Base-by-base conservation (phyloP, 92 coral and sea anemone species). In the Desmophyllum pertusum region DNA sequence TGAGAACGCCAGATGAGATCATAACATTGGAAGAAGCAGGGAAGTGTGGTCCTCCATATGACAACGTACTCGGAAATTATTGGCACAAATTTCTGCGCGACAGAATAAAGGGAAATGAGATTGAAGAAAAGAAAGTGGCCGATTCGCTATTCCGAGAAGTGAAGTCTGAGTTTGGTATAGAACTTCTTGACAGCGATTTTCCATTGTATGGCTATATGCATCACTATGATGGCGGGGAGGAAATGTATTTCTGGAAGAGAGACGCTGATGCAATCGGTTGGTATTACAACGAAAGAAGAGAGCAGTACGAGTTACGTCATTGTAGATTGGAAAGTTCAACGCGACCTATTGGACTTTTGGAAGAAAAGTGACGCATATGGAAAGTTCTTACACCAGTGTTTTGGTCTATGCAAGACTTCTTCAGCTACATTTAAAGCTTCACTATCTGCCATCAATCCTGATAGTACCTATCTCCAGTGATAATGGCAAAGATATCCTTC, bases 321-420 rank as follows among this genome's bases (percentile, higher is more conserved):
- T 8, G 86, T 90, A 40, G 93, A 90, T 36, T 90, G 85, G 86
- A 90, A 83, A 73, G 88, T 77, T 42, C 64, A 86, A 33, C 77
- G 65, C 43, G 62, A 68, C 0, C 45, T 87, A 23, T 17, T 62
- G 33, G 57, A 61, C 53, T 73, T 73, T 68, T 83, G 79, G 69
- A 61, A 52, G 73, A 81, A 81, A 3, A 43, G 39, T 13, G 5
- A 5, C 0, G 71, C 81, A 11, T 84, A 36, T 70, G 86, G 91
- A 30, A 36, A 67, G 18, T 71, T 74, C 62, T 78, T 91, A 55
- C 94, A 87, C 65, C 89, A 91, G 74, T 79, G 91, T 80, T 85
- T n/a, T 91, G 51, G 76, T 91, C 3, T 91, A 84, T 31, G 91
- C 91, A 15, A 73, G 75, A 41, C 86, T 91, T 1, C 83, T 91